These are phyloP conservation scores for Tragelaphus scriptus DNA, from an alignment of 2,113 vertebrate species.

Conservation along the genomic window DNA sequence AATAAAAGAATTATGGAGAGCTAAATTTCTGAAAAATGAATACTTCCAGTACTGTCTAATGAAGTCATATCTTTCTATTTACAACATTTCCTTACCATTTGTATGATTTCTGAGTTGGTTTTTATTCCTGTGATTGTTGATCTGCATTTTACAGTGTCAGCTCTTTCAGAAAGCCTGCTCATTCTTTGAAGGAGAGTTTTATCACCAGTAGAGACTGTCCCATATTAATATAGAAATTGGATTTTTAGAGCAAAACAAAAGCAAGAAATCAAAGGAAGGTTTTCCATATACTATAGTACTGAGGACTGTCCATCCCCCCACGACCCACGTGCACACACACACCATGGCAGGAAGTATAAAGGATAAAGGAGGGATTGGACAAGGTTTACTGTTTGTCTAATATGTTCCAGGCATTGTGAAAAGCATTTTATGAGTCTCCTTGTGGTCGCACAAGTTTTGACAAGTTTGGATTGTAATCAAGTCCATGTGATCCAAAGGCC, in stretches of 20 bases:
- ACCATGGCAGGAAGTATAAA: not conserved
- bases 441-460: not conserved
- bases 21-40: conserved; percentile 66
- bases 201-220: not conserved
- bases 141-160: not conserved
- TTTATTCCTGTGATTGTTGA: not conserved
- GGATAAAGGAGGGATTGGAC: not conserved
- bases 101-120: not conserved
- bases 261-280: not conserved
- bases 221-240: not conserved
- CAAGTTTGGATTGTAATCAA: not conserved
- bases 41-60: conserved; percentile 45
- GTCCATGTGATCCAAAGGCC: not conserved
- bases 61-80: conserved; percentile 61
- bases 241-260: conserved; percentile 27
- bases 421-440: not conserved
- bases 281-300: not conserved
- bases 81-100: not conserved
- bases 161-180: not conserved
- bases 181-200: not conserved
- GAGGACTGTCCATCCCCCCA: rapidly evolving
- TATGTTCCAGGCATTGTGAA: not conserved
- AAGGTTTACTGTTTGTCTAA: not conserved
- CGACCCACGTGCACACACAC: not conserved
- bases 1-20: conserved; percentile 70